These are phyloP conservation scores for Drosophila parabipectinata DNA, from an alignment of 1,140 invertebrate species.

Conservation along the genomic window DNA sequence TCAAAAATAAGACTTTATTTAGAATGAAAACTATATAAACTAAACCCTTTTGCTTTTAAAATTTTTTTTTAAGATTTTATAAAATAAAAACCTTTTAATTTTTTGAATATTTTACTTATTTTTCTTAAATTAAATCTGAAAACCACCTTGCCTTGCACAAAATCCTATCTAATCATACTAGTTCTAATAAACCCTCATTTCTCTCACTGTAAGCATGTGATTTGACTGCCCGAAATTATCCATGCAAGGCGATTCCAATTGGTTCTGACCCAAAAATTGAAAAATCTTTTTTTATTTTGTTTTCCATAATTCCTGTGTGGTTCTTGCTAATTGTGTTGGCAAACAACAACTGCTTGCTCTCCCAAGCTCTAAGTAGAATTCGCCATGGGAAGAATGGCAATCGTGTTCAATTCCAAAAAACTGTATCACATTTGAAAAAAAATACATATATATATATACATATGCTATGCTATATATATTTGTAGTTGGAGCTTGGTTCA, in stretches of 20 bases:
- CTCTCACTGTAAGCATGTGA: constrained; percentile 35
- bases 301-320: constrained; percentile 35
- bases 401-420: constrained; percentile 47
- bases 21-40: too few species aligned
- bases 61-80: too few species aligned
- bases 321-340: constrained; percentile 73
- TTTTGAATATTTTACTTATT: neutral
- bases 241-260: constrained; percentile 71
- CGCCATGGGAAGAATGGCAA: constrained; percentile 65
- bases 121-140: neutral
- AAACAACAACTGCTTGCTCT: constrained; percentile 38
- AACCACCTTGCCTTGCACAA: too few species aligned
- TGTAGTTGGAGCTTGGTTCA: neutral
- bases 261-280: constrained; percentile 67
- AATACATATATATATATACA: neutral
- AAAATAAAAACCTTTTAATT: neutral
- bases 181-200: constrained; percentile 1
- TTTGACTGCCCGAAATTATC: constrained; percentile 61
- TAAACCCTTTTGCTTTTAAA: too few species aligned
- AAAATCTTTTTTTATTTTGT: constrained; percentile 25
- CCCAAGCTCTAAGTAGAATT: constrained; percentile 28
- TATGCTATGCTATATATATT: constrained; percentile 1
- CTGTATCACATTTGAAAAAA: constrained; percentile 55
- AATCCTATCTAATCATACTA: too few species aligned
- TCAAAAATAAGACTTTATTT: neutral